Evolutionary conservation across 2,888 invertebrate genomes (phyloP), one percentile per base, ranked within the genome.

Genomic region (Eurytoma californica): DNA sequence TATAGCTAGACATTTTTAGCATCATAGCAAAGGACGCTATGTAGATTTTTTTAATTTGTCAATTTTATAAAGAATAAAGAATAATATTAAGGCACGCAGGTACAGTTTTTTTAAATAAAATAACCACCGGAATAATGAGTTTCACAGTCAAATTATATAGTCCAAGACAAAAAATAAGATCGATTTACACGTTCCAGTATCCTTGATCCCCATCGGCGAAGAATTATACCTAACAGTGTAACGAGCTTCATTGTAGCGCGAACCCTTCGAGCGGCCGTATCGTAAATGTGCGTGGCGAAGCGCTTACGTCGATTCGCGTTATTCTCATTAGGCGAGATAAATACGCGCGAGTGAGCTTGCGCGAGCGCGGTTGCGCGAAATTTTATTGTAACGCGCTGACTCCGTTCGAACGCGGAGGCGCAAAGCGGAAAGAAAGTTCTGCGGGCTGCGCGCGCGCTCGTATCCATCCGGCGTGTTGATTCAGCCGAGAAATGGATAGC

Each of bases 351-450:
- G 47, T 14, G 63, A 18, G 49, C 28, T 20, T 53, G 12, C 14
- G 55, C 39, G 16, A 3, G 13, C 30, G 18, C 2, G 20, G 63
- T 53, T 16, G 16, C 51, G 60, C 61, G 49, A 68, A 72, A 72
- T 72, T 77, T 77, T 72, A 77, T 72, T 72, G 65, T 66, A 51
- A 68, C 30, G 53, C 57, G 69, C 76, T 76, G 69, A 76, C 69
- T 39, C 51, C 30, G 53, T 14, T 14, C 47, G 57, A 20, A 47
- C 16, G 65, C 57, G 7, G n/a, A 24, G 66, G 24, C 13, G 20
- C 3, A 16, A 53, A 66, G 58, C 12, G 9, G 55, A 74, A 55
- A 65, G 66, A 65, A 74, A 74, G 47, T 67, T 47, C 63, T 4
- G 28, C 9, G 39, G 5, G 39, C 3, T 28, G 3, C 18, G 30